phyloP scores from a whole-genome alignment of 2,113 vertebrate species.

The Pteruthius melanotis region DNA sequence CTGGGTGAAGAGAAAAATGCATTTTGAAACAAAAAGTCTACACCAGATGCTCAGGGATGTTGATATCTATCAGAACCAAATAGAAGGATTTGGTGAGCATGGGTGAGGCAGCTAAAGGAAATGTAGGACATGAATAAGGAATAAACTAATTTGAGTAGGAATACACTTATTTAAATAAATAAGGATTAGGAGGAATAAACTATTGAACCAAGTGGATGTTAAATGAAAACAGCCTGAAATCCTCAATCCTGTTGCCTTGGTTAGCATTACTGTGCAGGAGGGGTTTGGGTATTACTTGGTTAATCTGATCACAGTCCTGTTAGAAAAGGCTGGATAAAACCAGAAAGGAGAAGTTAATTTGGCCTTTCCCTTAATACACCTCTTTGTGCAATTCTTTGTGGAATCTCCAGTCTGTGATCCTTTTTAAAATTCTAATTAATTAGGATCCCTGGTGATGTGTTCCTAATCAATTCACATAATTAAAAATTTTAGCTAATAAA shows the following conservation, averaged over 20 bases:
- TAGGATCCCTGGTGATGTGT: conserved; percentile 55
- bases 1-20: not conserved
- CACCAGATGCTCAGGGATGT: not conserved
- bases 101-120: not conserved
- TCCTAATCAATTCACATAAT: conserved; percentile 62
- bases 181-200: not conserved
- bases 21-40: not conserved
- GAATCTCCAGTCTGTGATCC: conserved; percentile 47
- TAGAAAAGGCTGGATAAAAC: not conserved
- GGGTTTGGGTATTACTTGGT: not conserved
- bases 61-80: not conserved
- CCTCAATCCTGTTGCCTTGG: not conserved
- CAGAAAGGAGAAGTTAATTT: conserved; percentile 17
- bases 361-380: not conserved
- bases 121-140: not conserved
- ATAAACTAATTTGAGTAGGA: not conserved
- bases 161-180: not conserved
- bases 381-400: conserved; percentile 37
- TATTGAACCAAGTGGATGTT: not conserved
- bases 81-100: not conserved
- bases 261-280: not conserved
- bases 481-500: conserved; percentile 65
- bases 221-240: not conserved
- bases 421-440: conserved; percentile 63
- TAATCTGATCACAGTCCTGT: not conserved